phyloP scores from a whole-genome alignment of 23 tunicate species.

The Pegea sp. region DNA sequence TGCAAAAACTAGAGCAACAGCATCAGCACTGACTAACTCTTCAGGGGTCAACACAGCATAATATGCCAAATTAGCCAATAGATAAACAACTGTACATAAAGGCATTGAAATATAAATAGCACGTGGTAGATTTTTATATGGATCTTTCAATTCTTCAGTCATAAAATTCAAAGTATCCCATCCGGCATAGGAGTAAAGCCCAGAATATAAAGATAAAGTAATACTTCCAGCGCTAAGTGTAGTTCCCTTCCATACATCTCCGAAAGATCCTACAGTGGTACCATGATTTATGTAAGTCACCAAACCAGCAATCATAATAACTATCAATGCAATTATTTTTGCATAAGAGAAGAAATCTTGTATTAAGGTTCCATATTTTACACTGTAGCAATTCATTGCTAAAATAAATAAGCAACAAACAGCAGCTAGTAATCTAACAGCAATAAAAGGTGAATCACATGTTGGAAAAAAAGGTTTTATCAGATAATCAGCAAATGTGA shows the following conservation, averaged over 20 bases:
- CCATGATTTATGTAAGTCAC: conserved; percentile 7
- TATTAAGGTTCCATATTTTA: conserved; percentile 40
- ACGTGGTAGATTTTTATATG: conserved; percentile 18
- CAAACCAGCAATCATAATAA: conserved; percentile 36
- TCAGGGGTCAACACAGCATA: conserved; percentile 46
- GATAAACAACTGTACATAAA: conserved; percentile 28
- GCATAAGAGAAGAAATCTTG: conserved; percentile 67
- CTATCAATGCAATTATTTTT: conserved; percentile 42
- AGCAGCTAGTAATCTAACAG: conserved; percentile 49
- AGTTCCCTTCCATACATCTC: conserved; percentile 31
- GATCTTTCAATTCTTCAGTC: conserved; percentile 59
- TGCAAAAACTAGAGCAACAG: conserved; percentile 41
- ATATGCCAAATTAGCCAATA: conserved; percentile 30
- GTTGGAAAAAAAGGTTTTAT: conserved; percentile 58
- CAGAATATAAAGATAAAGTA: conserved; percentile 41
- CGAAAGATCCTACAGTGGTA: conserved; percentile 10
- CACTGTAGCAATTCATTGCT: conserved; percentile 34
- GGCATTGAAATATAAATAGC: conserved; percentile 56
- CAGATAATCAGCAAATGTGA: conserved; percentile 42
- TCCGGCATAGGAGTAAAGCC: conserved; percentile 50
- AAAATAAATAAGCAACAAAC: conserved; percentile 24
- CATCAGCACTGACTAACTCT: conserved; percentile 30
- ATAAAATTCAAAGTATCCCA: conserved; percentile 69
- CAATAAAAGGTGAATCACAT: conserved; percentile 31
- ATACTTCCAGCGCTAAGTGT: conserved; percentile 14